These are phyloP conservation scores for Notarius lentiginosus DNA, from an alignment of 2,113 vertebrate genomes.

Conservation along the genomic window DNA sequence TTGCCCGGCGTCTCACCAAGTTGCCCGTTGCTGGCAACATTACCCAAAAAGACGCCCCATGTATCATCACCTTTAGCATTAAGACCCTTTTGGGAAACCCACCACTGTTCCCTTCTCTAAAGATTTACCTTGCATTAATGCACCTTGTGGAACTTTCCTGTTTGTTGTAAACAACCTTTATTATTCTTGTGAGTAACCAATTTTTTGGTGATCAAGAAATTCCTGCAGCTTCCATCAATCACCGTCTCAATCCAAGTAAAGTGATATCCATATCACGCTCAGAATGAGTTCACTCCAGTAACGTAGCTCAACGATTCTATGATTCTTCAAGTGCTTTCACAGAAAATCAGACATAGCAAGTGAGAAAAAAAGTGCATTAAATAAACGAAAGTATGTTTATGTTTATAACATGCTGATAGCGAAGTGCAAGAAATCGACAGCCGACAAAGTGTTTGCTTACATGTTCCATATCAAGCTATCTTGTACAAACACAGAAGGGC, in stretches of 20 bases:
- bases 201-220: constrained; percentile 1
- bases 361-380: neutral
- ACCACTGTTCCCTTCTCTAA: neutral
- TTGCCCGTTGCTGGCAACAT: too few species aligned
- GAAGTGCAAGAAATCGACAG: constrained; percentile 14
- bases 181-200: neutral
- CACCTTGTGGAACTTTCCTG: neutral
- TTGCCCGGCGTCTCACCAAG: too few species aligned
- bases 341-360: neutral
- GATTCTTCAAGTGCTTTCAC: neutral
- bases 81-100: too few species aligned
- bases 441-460: constrained; percentile 43
- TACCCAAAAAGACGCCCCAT: too few species aligned
- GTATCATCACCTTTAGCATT: too few species aligned
- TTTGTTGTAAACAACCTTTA: neutral
- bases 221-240: neutral
- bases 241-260: neutral
- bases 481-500: constrained; percentile 48
- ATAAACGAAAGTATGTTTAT: constrained; percentile 41
- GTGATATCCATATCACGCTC: neutral
- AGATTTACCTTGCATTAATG: neutral
- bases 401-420: constrained; percentile 42
- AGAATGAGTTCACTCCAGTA: neutral
- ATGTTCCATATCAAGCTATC: constrained; percentile 39
- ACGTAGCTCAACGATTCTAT: neutral